Conservation (phyloP, 2,113 vertebrate species). For the Channa argus region DNA sequence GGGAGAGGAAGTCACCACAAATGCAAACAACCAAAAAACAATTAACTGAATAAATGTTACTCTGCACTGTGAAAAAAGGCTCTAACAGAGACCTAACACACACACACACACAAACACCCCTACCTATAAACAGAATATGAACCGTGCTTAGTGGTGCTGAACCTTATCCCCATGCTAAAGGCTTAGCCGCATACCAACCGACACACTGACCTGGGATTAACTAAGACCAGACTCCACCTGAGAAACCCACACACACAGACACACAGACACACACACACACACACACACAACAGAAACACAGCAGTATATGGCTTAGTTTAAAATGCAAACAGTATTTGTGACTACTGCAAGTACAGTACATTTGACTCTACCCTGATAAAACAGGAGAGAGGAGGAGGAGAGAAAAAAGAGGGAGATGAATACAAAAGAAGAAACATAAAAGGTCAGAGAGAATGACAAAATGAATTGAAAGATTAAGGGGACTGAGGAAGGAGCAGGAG, state of each 20-base stretch:
- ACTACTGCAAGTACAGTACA: conserved; percentile 10
- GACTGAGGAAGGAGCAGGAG: no score
- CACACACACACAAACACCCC: background rate
- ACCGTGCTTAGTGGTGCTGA: conserved; percentile 24
- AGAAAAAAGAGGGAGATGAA: background rate
- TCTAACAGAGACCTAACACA: background rate
- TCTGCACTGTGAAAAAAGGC: conserved; percentile 46
- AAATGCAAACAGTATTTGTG: conserved; percentile 20
- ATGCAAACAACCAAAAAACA: background rate
- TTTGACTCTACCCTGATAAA: background rate
- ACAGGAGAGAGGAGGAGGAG: background rate
- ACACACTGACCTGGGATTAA: conserved; percentile 66
- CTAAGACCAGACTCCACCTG: conserved; percentile 36
- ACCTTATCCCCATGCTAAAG: conserved; percentile 57
- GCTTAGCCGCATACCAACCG: conserved; percentile 71
- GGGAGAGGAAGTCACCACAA: background rate
- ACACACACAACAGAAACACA: conserved; percentile 3
- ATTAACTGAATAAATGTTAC: conserved; percentile 5
- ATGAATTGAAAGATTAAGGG: no score
- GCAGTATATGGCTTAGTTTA: background rate
- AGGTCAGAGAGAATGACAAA: no score
- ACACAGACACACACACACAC: background rate
- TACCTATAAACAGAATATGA: background rate
- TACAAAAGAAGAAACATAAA: background rate
- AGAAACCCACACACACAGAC: conserved; percentile 30